Evolutionary conservation across 2,888 invertebrate genomes (phyloP), one percentile per base, ranked within the genome.

Genomic region (Seira musarum): DNA sequence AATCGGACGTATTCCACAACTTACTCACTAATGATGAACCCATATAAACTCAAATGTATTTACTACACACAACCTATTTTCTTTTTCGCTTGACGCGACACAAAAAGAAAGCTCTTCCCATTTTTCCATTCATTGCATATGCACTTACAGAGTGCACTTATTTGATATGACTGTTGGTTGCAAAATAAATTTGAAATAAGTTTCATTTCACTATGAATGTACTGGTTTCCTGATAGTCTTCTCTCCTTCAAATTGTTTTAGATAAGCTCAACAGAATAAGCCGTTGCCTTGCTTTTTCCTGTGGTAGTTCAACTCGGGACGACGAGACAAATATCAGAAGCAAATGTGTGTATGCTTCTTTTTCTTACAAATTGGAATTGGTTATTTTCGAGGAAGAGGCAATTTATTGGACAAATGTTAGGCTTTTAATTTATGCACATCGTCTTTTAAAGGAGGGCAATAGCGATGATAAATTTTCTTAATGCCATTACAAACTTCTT

Each of bases 1-100:
- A 30, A 30, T 30, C 30, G 30, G 8, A 30, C 30, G 30, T 30
- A 30, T 30, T 30, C 30, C 30, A 30, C 57, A 35, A 64, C 30
- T n/a, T n/a, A n/a, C n/a, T n/a, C 63, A 40, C 65, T 73, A 25
- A 67, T 79, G 79, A 73, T 73, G 79, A 79, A 79, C 79, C 79
- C 79, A 72, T 79, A 73, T 79, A 72, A 72, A 64, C 79, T 79
- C 79, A 24, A n/a, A n/a, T n/a, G n/a, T 8, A 30, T 30, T 30
- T 30, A 30, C 8, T 61, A 46, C 63, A 70, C 57, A 71, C 71
- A 77, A 73, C 72, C 72, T 68, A 68, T 67, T 79, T 79, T 30
- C 30, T 30, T 65, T 72, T 79, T 63, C 66, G 30, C 66, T 49
- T 67, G 63, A 72, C 72, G 72, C 63, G 72, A 79, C 68, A 40